Conservation (phyloP, 2,797 vertebrate genomes). For the Ctenochaetus hawaiiensis region DNA sequence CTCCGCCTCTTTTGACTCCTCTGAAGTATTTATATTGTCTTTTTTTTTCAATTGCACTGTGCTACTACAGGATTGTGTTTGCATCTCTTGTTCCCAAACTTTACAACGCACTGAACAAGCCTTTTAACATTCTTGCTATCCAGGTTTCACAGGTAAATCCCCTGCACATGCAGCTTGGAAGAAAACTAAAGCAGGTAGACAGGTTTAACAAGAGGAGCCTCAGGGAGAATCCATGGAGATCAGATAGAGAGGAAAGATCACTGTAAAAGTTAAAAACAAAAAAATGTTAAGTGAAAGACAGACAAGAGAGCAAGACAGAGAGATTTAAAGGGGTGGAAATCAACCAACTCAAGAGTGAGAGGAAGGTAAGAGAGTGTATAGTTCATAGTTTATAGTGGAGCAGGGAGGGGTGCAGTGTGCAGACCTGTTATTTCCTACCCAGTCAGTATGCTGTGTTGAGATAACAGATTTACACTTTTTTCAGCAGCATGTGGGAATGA, state of each 20-base stretch:
- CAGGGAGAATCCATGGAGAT: slow-evolving; percentile 36
- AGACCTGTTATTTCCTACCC: slow-evolving; percentile 81
- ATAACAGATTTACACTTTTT: slow-evolving; percentile 65
- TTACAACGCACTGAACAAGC: background rate
- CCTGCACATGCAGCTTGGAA: background rate
- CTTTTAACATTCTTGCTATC: background rate
- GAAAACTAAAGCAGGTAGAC: slow-evolving; percentile 24
- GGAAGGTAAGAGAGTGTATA: slow-evolving; percentile 26
- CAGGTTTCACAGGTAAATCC: background rate
- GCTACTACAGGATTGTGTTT: background rate
- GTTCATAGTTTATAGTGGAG: background rate
- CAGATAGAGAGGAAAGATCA: background rate
- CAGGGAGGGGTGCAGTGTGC: slow-evolving; percentile 47
- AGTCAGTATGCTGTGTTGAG: slow-evolving; percentile 54
- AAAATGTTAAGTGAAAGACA: background rate
- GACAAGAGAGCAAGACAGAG: background rate
- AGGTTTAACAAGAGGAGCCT: slow-evolving; percentile 2
- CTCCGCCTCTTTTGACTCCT: slow-evolving; percentile 19
- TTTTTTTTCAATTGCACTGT: background rate
- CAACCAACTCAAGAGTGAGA: slow-evolving; percentile 7
- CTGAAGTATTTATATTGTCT: background rate
- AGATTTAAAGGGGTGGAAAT: background rate
- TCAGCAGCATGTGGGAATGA: slow-evolving; percentile 44
- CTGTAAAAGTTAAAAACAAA: background rate
- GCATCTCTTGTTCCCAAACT: background rate